Evolutionary conservation across 2,888 invertebrate species (phyloP), one percentile per base, ranked within the genome.

Genomic region (Xanthia togata): DNA sequence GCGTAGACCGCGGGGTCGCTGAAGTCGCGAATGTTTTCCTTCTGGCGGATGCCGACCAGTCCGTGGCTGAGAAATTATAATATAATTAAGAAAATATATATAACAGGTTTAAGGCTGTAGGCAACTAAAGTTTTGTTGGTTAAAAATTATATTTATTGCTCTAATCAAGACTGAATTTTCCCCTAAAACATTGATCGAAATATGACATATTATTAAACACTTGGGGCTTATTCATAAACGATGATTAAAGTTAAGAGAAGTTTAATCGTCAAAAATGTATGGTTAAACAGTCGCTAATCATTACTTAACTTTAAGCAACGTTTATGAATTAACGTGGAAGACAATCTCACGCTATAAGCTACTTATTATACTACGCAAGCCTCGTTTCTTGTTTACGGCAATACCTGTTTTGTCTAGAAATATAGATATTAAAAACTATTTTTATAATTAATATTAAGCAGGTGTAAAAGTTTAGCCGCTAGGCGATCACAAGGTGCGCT

Each of bases 1-100:
- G 98, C 99, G 73, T 99, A 98, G 63, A 99, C 97, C 82, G 99
- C 95, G 2, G 99, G 99, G 92, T 98, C 98, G 89, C 97, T 97
- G 97, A 99, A 99, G 90, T 99, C 99, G 73, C 97, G 97, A 8
- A 97, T 96, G 92, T 98, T 98, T 89, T 99, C 98, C 90, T 98
- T 97, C 73, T 98, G 98, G 84, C 99, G 98, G 88, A 99, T 98
- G 53, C 99, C 99, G 83, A 98, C 99, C 88, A 99, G 97, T 73
- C 99, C 99, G 93, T 99, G 98, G 92, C 99, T 99, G 89, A 2
- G 87, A 69, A 71, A 50, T 14, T 59, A 59, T n/a, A 26, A n/a
- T n/a, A n/a, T n/a, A n/a, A n/a, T n/a, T n/a, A n/a, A 2, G 87
- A 69, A 71, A 50, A 12, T 59, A 59, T n/a, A 26, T n/a, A n/a